These are phyloP conservation scores for Rhyacophila evoluta DNA, from an alignment of 2,888 invertebrate species.

Conservation along the genomic window DNA sequence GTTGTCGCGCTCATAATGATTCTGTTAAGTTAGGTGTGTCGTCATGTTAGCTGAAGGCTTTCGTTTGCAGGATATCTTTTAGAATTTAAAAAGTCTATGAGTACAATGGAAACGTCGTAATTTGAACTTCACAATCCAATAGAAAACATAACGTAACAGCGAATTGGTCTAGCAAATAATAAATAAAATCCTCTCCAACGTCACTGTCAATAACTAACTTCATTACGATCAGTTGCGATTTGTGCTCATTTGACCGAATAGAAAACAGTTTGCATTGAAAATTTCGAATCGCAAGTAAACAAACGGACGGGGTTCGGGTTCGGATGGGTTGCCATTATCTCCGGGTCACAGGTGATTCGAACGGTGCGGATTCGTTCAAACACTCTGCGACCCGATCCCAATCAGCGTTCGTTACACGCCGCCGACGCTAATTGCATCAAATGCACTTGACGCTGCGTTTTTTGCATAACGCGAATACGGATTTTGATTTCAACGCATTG, in stretches of 20 bases:
- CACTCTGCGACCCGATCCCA: constrained; percentile 63
- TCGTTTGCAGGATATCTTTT: too few species aligned
- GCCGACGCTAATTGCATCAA: constrained; percentile 57
- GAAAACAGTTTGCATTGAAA: constrained; percentile 72
- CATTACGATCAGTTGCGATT: constrained; percentile 73
- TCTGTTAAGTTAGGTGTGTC: too few species aligned
- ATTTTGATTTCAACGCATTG: not conserved
- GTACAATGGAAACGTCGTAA: too few species aligned
- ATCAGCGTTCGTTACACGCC: constrained; percentile 59
- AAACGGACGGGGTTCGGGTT: constrained; percentile 51
- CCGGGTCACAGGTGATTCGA: constrained; percentile 56
- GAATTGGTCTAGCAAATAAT: too few species aligned
- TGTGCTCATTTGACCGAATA: constrained; percentile 70
- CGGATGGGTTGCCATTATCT: constrained; percentile 65
- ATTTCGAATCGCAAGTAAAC: constrained; percentile 68
- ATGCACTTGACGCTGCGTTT: constrained; percentile 29
- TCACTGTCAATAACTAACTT: constrained; percentile 66
- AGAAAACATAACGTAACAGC: too few species aligned
- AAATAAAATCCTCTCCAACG: not conserved
- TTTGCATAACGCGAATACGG: not conserved
- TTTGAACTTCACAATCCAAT: too few species aligned
- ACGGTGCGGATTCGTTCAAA: not conserved
- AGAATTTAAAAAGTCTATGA: too few species aligned
- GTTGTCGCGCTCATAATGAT: too few species aligned
- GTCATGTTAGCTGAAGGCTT: too few species aligned